Evolutionary conservation across 2,888 invertebrate species (phyloP).

Genomic region (Julus scandinavius): DNA sequence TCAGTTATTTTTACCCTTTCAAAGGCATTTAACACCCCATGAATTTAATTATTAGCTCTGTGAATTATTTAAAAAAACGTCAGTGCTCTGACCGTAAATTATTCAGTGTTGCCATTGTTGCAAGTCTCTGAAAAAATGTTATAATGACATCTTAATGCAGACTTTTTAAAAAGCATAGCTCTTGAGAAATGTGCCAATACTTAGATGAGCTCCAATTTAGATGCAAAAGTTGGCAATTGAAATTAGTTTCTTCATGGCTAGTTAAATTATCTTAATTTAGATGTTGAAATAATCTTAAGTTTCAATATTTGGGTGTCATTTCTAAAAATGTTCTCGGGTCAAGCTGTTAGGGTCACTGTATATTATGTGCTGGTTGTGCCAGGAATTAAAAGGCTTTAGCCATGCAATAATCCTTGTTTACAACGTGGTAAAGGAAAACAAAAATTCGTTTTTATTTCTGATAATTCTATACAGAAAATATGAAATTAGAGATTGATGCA

Average conservation of each 20-base stretch:
- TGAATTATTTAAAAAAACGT: no score
- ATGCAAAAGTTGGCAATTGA: background rate
- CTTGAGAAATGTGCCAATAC: no score
- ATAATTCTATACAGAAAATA: no score
- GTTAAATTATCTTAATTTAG: background rate
- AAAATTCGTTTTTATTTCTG: background rate
- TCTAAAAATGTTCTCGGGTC: background rate
- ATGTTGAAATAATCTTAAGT: background rate
- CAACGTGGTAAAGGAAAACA: background rate
- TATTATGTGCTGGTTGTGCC: background rate
- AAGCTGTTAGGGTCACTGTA: background rate
- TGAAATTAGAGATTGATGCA: no score
- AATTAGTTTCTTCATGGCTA: background rate
- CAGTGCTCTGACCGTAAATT: no score
- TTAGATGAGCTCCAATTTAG: background rate
- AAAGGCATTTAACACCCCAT: no score
- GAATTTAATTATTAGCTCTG: no score
- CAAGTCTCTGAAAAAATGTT: no score
- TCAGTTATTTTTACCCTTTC: no score
- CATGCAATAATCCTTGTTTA: conserved; percentile 13
- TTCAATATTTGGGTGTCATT: background rate
- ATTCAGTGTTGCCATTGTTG: no score
- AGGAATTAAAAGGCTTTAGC: background rate
- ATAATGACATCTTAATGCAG: no score
- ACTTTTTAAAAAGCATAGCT: no score